Evolutionary conservation across 1,140 invertebrate species (phyloP).

Genomic region (Bemisia tabaci): DNA sequence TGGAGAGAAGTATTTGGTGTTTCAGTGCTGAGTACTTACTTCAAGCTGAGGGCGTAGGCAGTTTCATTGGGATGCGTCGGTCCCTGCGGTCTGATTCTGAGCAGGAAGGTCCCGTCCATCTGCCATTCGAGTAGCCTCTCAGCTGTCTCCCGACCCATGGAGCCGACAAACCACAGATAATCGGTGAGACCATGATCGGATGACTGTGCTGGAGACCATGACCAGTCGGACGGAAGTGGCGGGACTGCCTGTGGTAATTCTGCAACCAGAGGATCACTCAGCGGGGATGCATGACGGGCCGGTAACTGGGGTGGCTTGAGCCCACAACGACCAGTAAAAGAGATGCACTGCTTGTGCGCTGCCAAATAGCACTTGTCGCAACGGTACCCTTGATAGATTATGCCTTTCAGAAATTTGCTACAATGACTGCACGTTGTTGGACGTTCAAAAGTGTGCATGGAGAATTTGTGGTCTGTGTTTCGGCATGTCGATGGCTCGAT

Average conservation of each 20-base stretch:
- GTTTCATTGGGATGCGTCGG: constrained; percentile 40
- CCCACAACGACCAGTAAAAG: constrained; percentile 52
- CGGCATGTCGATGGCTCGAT: constrained; percentile 62
- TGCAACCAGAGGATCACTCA: constrained; percentile 1
- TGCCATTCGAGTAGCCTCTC: constrained; percentile 59
- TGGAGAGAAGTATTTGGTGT: too few relatives aligned
- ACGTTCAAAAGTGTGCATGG: constrained; percentile 71
- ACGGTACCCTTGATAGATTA: constrained; percentile 72
- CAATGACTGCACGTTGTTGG: constrained; percentile 69
- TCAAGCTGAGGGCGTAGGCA: constrained; percentile 75
- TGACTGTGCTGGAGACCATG: constrained; percentile 12
- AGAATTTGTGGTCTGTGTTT: constrained; percentile 72
- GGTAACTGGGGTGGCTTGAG: constrained; percentile 38
- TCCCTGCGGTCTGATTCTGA: constrained; percentile 60
- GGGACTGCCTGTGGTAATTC: neutral
- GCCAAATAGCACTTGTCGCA: constrained; percentile 56
- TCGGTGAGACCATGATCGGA: constrained; percentile 19
- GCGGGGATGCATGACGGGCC: neutral
- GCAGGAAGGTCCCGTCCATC: constrained; percentile 75
- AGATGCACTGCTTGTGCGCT: constrained; percentile 64
- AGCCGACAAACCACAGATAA: constrained; percentile 52
- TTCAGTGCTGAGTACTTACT: too few relatives aligned
- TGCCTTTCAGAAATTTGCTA: constrained; percentile 76
- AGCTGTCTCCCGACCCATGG: constrained; percentile 73
- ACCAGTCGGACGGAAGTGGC: constrained; percentile 9